Base-by-base conservation (phyloP, 2,888 invertebrate genomes). In the Callimorpha dominula region DNA sequence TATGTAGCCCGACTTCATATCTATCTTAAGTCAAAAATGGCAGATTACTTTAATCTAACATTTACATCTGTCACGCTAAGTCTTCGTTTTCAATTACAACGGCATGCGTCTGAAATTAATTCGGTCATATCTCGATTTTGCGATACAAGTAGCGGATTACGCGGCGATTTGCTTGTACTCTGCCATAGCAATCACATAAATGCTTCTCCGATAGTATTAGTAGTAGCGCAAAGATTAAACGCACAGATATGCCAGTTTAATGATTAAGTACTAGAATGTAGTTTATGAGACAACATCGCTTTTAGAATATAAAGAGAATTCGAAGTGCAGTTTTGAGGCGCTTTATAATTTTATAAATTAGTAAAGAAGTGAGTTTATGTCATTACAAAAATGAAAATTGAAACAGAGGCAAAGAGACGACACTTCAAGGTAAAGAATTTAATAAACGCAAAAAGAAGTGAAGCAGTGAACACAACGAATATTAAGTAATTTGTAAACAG, bases 121-220 rank as follows among this genome's bases (percentile, higher is more conserved):
- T 93, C 91, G 87, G 86, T 85, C 90, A 91, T 93, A 93, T 93
- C 92, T 87, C 90, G 91, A 93, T 93, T 90, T 89, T 85, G 87
- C 89, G 89, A 91, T 91, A 91, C 89, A 90, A 92, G 92, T 90
- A 91, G 90, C 85, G 91, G 93, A 95, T 95, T 95, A 94, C 88
- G 81, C 88, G 90, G 84, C 94, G 92, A 95, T 95, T 94, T 93
- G 94, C 92, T 90, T 86, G 85, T 88, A 85, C 85, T 85, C 79
- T 85, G 86, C 84, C 76, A 84, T 86, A 88, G 88, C 91, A 92
- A 91, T 93, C 91, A 87, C 88, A 87, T 92, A 91, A 91, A 91
- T 86, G 86, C 85, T 90, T 86, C 81, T 80, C 87, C 81, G 81
- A 82, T 79, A 81, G 63, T 31, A 31, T 31, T 31, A 31, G 31